These are phyloP conservation scores for Camelus dromedarius DNA, from an alignment of 2,113 vertebrate genomes.

Conservation along the genomic window DNA sequence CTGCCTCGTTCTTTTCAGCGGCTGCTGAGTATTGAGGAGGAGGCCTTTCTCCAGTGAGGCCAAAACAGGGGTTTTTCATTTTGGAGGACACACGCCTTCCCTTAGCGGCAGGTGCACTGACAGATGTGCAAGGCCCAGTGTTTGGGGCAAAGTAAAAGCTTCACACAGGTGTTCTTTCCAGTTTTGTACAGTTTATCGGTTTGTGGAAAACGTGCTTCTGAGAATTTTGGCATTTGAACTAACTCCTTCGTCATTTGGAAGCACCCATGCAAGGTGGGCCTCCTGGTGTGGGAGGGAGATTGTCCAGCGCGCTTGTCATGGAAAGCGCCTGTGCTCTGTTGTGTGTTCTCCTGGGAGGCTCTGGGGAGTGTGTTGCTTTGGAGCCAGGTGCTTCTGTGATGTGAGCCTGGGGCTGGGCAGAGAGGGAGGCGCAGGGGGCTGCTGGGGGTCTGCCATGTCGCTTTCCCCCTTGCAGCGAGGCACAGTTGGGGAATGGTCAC, in stretches of 20 bases:
- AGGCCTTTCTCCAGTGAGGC: neutral
- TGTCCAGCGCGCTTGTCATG: accelerated
- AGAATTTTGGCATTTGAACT: neutral
- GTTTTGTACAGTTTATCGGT: neutral
- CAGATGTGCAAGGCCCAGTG: accelerated
- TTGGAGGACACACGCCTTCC: accelerated
- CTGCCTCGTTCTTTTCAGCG: accelerated
- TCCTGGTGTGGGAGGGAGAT: neutral
- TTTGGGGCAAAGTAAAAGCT: neutral
- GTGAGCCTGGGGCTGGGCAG: accelerated
- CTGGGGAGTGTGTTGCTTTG: neutral
- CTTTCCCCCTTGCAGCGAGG: too few species aligned
- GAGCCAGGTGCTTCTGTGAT: neutral
- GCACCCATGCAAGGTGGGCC: accelerated
- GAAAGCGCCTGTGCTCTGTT: neutral
- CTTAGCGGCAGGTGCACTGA: accelerated
- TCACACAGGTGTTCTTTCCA: neutral
- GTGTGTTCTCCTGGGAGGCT: neutral
- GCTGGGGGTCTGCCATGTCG: neutral
- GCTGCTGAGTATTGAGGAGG: neutral
- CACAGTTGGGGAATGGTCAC: neutral
- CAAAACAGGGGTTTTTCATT: neutral
- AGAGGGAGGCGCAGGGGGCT: neutral
- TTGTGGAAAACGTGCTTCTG: neutral
- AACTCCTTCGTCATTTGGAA: neutral